A percentile compares a stretch with the other conserved stretches of the same genome.
Evolutionary conservation across 2,888 invertebrate species (phyloP).

Genomic region (Acleris emargana): DNA sequence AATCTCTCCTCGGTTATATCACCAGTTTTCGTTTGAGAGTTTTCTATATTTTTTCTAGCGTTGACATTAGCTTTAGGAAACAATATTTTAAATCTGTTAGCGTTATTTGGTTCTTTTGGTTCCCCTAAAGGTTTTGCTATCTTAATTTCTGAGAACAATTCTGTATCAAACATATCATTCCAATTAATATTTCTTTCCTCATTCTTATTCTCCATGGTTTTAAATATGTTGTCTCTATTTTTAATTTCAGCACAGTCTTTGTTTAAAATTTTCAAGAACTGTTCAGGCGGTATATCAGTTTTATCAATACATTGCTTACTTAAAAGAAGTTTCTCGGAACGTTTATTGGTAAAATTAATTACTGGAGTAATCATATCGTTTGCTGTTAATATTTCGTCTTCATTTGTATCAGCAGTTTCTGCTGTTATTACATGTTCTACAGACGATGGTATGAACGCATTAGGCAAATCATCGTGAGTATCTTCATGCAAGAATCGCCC

Average conservation of each 20-base stretch:
- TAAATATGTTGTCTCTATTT: constrained; percentile 1
- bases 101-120: constrained; percentile 3
- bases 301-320: constrained; percentile 11
- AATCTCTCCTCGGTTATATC: constrained; percentile 27
- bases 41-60: constrained; percentile 2
- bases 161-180: constrained; percentile 65
- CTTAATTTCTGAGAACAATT: constrained; percentile 48
- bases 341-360: constrained; percentile 6
- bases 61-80: constrained; percentile 26
- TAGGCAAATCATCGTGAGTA: constrained; percentile 5
- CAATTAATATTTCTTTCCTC: constrained; percentile 46
- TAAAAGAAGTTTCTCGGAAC: constrained; percentile 11
- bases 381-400: constrained; percentile 24
- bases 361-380: constrained; percentile 27
- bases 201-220: neutral
- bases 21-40: neutral
- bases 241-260: neutral
- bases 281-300: neutral
- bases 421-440: constrained; percentile 13
- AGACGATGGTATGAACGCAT: neutral
- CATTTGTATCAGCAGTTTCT: constrained; percentile 6
- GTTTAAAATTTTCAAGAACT: constrained; percentile 8
- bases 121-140: neutral
- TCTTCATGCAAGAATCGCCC: neutral
- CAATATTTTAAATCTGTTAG: constrained; percentile 9